Conservation (phyloP, 2,888 invertebrate species). For the Drosophila cracens region DNA sequence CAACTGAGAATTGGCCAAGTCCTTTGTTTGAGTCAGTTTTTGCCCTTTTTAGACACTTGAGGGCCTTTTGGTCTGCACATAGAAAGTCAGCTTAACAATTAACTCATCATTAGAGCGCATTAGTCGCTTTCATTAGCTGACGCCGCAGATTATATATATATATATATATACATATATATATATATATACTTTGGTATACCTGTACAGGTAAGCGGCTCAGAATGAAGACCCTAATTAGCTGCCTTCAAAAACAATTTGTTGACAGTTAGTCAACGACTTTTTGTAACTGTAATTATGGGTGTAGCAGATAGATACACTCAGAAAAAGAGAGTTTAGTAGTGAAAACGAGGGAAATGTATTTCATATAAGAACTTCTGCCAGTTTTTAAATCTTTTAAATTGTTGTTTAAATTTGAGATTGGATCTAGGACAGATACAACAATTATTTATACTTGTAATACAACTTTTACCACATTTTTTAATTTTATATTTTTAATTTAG, state of each 20-base stretch:
- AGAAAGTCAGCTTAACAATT: constrained; percentile 56
- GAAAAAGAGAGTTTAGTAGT: background rate
- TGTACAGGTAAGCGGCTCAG: constrained; percentile 37
- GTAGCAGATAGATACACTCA: constrained; percentile 15
- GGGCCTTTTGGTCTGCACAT: constrained; percentile 1
- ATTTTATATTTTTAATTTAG: background rate
- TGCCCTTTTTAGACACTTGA: constrained; percentile 43
- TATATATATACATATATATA: background rate
- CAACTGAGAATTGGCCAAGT: constrained; percentile 36
- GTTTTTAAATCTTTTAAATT: background rate
- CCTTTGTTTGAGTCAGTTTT: constrained; percentile 51
- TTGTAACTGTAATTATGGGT: constrained; percentile 57
- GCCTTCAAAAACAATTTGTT: constrained; percentile 44
- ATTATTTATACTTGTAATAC: background rate
- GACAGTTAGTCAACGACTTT: constrained; percentile 57
- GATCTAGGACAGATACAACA: background rate
- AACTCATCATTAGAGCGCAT: constrained; percentile 74
- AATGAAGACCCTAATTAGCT: background rate
- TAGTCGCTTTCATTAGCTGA: constrained; percentile 66
- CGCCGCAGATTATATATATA: constrained; percentile 46
- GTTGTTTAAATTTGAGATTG: background rate
- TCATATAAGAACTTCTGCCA: background rate
- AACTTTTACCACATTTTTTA: too few relatives aligned
- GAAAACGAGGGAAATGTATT: background rate
- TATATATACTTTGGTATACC: constrained; percentile 12